Conservation (phyloP, 2,888 invertebrate species). For the Orgyia antiqua region DNA sequence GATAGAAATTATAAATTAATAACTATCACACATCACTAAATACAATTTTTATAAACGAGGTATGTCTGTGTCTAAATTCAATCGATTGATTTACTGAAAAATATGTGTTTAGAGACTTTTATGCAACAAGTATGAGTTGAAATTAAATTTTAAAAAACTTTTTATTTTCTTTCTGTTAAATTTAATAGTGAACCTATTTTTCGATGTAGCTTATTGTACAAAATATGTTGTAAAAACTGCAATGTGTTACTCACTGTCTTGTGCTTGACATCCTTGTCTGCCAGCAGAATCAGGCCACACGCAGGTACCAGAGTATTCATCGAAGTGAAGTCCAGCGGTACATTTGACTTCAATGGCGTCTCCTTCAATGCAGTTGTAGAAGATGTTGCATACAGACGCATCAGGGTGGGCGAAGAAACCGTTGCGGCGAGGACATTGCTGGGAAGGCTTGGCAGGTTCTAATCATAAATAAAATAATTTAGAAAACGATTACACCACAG, state of each 20-base stretch:
- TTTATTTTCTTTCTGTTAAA: too few relatives aligned
- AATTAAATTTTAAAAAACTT: too few relatives aligned
- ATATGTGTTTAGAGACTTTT: too few relatives aligned
- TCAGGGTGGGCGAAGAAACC: slow-evolving; percentile 96
- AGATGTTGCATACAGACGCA: slow-evolving; percentile 87
- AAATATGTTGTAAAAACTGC: too few relatives aligned
- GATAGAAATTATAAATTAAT: neutral
- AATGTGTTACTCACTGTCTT: slow-evolving; percentile 77
- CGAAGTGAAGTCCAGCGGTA: slow-evolving; percentile 93
- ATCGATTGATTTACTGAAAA: too few relatives aligned
- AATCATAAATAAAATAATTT: slow-evolving; percentile 18
- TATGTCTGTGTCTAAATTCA: too few relatives aligned
- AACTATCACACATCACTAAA: too few relatives aligned
- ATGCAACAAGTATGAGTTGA: too few relatives aligned
- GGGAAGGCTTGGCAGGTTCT: slow-evolving; percentile 87
- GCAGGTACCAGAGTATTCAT: slow-evolving; percentile 92
- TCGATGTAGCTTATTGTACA: too few relatives aligned
- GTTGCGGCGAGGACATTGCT: slow-evolving; percentile 89
- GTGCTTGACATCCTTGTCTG: slow-evolving; percentile 83
- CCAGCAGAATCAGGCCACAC: slow-evolving; percentile 92
- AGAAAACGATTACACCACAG: too few relatives aligned
- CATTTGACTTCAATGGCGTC: slow-evolving; percentile 88
- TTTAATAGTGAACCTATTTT: too few relatives aligned
- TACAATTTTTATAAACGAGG: too few relatives aligned
- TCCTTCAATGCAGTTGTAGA: slow-evolving; percentile 94